phyloP scores from a whole-genome alignment of 1,140 invertebrate genomes.

The Drosophila leontia region DNA sequence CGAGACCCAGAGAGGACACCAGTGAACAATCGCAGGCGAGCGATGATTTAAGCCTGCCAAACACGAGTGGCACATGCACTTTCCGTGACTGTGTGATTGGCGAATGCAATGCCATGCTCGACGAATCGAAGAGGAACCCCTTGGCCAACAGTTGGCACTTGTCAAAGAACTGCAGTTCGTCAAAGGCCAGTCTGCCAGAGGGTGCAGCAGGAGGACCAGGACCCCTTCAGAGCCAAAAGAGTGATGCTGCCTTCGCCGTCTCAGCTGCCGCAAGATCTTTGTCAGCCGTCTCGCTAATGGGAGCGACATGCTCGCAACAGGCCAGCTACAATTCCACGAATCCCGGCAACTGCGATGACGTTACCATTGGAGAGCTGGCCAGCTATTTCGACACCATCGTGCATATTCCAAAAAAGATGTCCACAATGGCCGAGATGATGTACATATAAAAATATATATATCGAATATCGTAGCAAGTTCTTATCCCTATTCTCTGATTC shows the following conservation, averaged over 20 bases:
- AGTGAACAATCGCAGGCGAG: conserved; percentile 28
- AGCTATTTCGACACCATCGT: conserved; percentile 97
- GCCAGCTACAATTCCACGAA: conserved; percentile 86
- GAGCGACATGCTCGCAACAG: conserved; percentile 87
- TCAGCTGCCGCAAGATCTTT: conserved; percentile 4
- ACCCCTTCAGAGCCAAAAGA: background rate
- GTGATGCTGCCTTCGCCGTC: background rate
- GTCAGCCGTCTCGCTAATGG: conserved; percentile 16
- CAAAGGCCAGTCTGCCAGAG: conserved; percentile 19
- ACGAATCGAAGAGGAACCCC: conserved; percentile 41
- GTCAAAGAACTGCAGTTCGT: conserved; percentile 54
- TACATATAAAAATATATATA: conserved; percentile 89
- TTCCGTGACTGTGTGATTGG: conserved; percentile 67
- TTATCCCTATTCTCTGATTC: conserved; percentile 18
- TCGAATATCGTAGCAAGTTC: background rate
- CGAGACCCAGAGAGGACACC: conserved; percentile 30
- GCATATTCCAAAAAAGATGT: conserved; percentile 98
- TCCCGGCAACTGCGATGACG: conserved; percentile 87
- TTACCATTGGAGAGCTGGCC: conserved; percentile 95
- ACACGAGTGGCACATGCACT: conserved; percentile 36
- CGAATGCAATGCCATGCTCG: conserved; percentile 65
- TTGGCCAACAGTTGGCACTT: conserved; percentile 22
- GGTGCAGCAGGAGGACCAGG: conserved; percentile 6
- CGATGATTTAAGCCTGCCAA: conserved; percentile 14
- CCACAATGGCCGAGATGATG: conserved; percentile 98